phyloP scores from a whole-genome alignment of 2,113 vertebrate species.

The Gulo gulo region DNA sequence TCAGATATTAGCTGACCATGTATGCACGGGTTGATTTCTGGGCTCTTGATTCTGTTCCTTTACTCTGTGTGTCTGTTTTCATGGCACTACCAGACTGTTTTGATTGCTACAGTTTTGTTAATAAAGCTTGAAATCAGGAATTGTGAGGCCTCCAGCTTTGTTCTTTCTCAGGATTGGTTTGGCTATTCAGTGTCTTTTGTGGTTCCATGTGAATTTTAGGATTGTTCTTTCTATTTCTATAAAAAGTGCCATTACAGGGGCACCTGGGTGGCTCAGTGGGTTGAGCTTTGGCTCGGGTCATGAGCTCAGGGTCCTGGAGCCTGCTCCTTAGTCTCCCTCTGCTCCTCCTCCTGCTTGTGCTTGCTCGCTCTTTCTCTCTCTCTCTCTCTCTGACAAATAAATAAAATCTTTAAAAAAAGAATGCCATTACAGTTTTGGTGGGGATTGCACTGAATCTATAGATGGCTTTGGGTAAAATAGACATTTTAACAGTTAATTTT shows the following conservation, averaged over 20 bases:
- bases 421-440: background rate
- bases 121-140: background rate
- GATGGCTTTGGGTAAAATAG: background rate
- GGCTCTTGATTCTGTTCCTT: background rate
- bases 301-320: too few relatives aligned
- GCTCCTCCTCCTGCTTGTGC: too few relatives aligned
- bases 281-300: too few relatives aligned
- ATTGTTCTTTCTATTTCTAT: background rate
- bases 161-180: background rate
- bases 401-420: background rate
- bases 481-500: background rate
- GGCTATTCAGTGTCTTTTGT: background rate
- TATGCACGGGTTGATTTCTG: background rate
- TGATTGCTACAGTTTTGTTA: background rate
- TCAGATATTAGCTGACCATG: background rate
- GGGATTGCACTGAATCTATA: background rate
- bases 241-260: too few relatives aligned
- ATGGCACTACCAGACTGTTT: background rate
- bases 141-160: background rate
- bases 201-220: background rate
- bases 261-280: too few relatives aligned
- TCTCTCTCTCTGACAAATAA: too few relatives aligned
- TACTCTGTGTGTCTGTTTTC: background rate
- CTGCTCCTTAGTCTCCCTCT: too few relatives aligned
- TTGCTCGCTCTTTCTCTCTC: too few relatives aligned